Evolutionary conservation across 30 jellyfish, hydroid and myxozoan genomes (phyloP), one percentile per base, ranked within the genome.

Genomic region (Chrysaora quinquecirrha): DNA sequence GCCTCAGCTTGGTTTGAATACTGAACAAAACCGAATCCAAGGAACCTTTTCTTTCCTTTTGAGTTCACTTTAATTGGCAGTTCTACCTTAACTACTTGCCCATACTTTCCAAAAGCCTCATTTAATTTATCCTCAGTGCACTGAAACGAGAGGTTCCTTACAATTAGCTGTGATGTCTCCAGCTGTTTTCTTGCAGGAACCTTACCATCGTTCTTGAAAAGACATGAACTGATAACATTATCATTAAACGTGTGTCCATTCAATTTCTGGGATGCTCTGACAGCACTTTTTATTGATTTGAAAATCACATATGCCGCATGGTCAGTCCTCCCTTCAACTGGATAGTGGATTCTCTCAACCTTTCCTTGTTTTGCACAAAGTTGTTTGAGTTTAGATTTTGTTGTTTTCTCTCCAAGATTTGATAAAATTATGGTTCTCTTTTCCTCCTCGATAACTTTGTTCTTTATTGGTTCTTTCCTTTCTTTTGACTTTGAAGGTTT

Each of bases 1-100:
- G 97, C 97, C 23, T 81, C 85, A 27, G 60, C 75, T 16, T 33
- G 78, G 25, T 64, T 83, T n/a, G 68, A 46, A 62, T 83, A 95
- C 82, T 88, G 96, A 12, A 95, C 79, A 84, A 95, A 95, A 3
- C 89, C 97, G 78, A 96, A 95, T 14, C 99, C 99, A 23, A 72
- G 87, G 46, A 83, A 34, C 19, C 46, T 32, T 73, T 30, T 73
- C 24, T 69, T 64, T 23, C 85, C 80, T 32, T 69, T 82, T 27
- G 69, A 75, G 52, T 72, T 82, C 4, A 52, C 47, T 33, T 56
- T 80, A 2, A 83, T 64, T 1, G 99, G 99, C 72, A 95, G 61
- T 29, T 70, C 84, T 30, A 89, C 74, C 24, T 69, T 87, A 19
- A 43, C 25, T 1, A 95, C 49, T 12, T 71, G 50, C 4, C 99